Percentiles rank a stretch among this genome's conserved stretches.
Conservation (phyloP, 1,140 invertebrate genomes). For the Zelostemma sp. region DNA sequence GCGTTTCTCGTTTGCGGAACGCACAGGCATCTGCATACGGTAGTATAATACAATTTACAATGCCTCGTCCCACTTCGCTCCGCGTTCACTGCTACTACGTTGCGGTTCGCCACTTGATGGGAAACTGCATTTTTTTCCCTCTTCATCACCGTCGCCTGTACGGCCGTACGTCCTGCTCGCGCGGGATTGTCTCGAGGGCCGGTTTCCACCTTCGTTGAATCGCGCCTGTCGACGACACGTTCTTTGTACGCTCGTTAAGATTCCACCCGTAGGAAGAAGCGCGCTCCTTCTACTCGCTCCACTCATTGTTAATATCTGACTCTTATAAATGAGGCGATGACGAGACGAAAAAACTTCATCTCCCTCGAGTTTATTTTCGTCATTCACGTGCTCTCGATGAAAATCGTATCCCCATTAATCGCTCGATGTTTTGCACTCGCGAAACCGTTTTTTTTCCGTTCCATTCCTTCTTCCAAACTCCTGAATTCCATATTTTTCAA, state of each 20-base stretch:
- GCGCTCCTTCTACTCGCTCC: constrained; percentile 35
- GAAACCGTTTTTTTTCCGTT: too few species aligned
- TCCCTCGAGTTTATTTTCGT: too few species aligned
- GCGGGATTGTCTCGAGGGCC: constrained; percentile 33
- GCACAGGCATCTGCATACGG: constrained; percentile 53
- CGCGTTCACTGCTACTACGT: constrained; percentile 39
- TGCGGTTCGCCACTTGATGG: constrained; percentile 63
- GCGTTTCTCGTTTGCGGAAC: constrained; percentile 51
- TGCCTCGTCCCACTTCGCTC: constrained; percentile 25
- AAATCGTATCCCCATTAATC: too few species aligned
- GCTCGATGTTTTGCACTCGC: too few species aligned
- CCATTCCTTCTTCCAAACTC: too few species aligned
- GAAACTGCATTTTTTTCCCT: constrained; percentile 55
- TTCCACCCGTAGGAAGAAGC: constrained; percentile 35
- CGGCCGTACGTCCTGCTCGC: constrained; percentile 29
- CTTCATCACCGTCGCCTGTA: constrained; percentile 30
- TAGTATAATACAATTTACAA: constrained; percentile 63
- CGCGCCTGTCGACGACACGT: constrained; percentile 44
- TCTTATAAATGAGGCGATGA: too few species aligned
- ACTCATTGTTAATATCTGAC: constrained; percentile 46
- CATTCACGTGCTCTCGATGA: too few species aligned
- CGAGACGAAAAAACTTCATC: too few species aligned
- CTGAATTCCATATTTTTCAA: too few species aligned
- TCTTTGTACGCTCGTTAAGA: constrained; percentile 45
- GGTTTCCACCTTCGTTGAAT: constrained; percentile 49